Conservation (phyloP, 2,797 vertebrate genomes). For the Parambassis ranga region DNA sequence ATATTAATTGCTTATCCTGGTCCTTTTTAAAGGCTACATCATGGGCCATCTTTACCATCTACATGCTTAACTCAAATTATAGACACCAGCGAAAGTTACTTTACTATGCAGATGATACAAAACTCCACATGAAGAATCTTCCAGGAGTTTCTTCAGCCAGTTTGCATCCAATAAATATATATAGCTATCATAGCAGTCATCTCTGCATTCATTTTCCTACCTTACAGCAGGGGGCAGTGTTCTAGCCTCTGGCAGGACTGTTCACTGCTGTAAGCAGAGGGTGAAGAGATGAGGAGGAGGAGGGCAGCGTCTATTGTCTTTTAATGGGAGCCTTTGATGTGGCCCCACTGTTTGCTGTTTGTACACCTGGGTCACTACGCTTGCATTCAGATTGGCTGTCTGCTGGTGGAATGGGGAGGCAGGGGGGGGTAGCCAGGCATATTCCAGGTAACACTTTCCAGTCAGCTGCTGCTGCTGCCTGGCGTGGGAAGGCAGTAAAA, state of each 20-base stretch:
- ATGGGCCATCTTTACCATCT: too few relatives aligned
- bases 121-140: too few relatives aligned
- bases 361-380: constrained; percentile 80
- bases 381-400: constrained; percentile 69
- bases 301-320: constrained; percentile 76
- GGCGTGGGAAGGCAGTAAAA: constrained; percentile 83
- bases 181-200: too few relatives aligned
- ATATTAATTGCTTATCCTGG: too few relatives aligned
- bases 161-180: too few relatives aligned
- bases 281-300: constrained; percentile 12
- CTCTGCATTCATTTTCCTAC: too few relatives aligned
- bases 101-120: too few relatives aligned
- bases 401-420: constrained; percentile 24
- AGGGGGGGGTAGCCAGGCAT: constrained; percentile 11
- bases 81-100: too few relatives aligned
- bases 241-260: constrained; percentile 12
- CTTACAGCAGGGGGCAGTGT: constrained; percentile 62
- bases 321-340: constrained; percentile 84
- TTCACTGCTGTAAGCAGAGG: background rate
- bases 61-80: too few relatives aligned
- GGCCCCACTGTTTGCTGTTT: constrained; percentile 78
- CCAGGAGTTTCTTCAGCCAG: too few relatives aligned
- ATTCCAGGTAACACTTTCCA: constrained; percentile 80
- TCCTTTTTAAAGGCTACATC: too few relatives aligned
- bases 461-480: constrained; percentile 71